Conservation (phyloP, 2,797 vertebrate genomes). For the Agapornis canus region DNA sequence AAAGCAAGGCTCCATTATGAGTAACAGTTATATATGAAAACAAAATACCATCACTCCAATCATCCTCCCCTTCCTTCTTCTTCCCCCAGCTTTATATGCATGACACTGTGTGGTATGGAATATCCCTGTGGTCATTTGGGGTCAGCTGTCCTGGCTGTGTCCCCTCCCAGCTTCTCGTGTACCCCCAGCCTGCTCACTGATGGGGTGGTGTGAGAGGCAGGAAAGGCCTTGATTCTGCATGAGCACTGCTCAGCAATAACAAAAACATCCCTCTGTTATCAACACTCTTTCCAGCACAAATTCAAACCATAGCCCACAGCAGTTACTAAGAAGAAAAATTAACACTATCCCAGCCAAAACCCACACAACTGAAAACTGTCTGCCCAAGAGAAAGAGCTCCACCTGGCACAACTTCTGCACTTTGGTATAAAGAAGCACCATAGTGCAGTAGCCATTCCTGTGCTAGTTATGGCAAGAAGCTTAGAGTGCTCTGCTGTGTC, state of each 20-base stretch:
- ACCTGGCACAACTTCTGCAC: neutral
- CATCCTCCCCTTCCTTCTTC: neutral
- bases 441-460: neutral
- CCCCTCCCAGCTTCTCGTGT: neutral
- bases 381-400: neutral
- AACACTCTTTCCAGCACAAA: neutral
- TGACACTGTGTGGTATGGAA: rapidly evolving
- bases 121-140: neutral
- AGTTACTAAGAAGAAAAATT: neutral
- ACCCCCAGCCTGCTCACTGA: neutral
- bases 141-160: neutral
- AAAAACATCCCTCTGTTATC: neutral
- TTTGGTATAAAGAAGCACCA: neutral
- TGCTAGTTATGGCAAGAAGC: neutral
- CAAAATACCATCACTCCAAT: neutral
- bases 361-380: neutral
- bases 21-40: neutral
- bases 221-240: too few relatives aligned
- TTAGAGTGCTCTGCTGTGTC: neutral
- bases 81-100: neutral
- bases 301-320: neutral
- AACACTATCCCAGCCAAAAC: neutral
- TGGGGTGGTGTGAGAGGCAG: neutral
- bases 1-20: neutral
- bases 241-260: neutral